Evolutionary conservation across 2,113 vertebrate genomes (phyloP), one percentile per base, ranked within the genome.

Genomic region (Petromus typicus): DNA sequence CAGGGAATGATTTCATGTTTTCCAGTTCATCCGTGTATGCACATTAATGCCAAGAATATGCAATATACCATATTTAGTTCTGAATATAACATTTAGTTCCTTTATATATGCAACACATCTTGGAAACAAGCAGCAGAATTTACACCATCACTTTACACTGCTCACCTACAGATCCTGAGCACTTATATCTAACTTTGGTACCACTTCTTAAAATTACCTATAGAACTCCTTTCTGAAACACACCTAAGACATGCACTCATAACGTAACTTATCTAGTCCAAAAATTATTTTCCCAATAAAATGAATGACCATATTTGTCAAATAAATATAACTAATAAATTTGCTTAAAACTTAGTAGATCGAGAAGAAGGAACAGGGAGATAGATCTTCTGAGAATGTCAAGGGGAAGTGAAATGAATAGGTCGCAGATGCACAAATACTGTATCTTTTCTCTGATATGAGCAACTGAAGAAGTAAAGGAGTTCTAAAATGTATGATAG

Each of bases 271-370:
- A 30, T 73, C 76, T 59, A 76, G 18, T 45, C 37, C 32, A 73
- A 94, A 95, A 61, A 61, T 25, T n/a, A 23, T 63, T 78, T 73
- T 94, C 17, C 43, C 34, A 88, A n/a, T 3, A 93, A 79, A 80
- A 92, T 61, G 81, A 67, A 54, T 85, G 40, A 51, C 75, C 32
- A 13, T 54, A 84, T 76, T 85, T 87, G 18, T 51, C 64, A 86
- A 64, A 79, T 30, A 64, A 83, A 27, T 22, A 17, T 81, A 76
- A 89, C 32, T 7, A 61, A 81, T 64, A 48, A 59, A 69, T 89
- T 64, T 90, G 5, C 66, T 84, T 67, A 80, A 82, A 63, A 83
- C 16, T 34, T 76, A 48, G 73, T 45, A 48, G 43, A 76, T 18
- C 32, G 43, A 30, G 48, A 27, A 48, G 48, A 48, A 7, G 43